Evolutionary conservation across 2,797 vertebrate species (phyloP), one percentile per base, ranked within the genome.

Genomic region (Cercopithecus neglectus): DNA sequence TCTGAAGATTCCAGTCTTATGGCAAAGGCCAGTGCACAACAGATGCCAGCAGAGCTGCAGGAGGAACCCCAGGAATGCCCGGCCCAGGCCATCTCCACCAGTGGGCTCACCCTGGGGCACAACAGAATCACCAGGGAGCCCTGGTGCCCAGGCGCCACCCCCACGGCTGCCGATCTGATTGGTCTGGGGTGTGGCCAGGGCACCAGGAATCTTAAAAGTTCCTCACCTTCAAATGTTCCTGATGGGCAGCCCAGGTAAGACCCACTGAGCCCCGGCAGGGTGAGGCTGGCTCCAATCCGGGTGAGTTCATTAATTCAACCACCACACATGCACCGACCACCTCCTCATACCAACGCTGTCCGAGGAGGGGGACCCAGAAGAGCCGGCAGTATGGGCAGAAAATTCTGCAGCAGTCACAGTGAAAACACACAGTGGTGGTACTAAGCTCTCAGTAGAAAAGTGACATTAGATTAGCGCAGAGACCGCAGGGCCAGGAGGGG

Each of bases 401-500:
- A 5, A 10, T 1, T 2, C 57, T 3, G 57, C 39, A 22, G 13
- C 1, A 5, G 39, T 4, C 2, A 13, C 1, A 11, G 4, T 2
- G 8, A 5, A 24, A 1, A 30, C 7, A 2, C 24, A 8, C 2
- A 0, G 41, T 24, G 33, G 10, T 5, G 1, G 4, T 22, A 1
- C 5, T 28, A 36, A 12, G 17, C 11, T 9, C 64, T 5, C 0
- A 1, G 39, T 0, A 22, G 4, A n/a, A 6, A 1, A 16, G 55
- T 4, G 0, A 8, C 0, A 16, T 0, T 0, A 0, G 17, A 9
- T 12, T 0, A 7, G 36, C 0, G 0, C 0, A 0, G 44, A 24
- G 2, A 10, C 1, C 0, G 2, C 46, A 19, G 59, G 5, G 41
- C 44, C n/a, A 0, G 17, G 78, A 36, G 10, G 48, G 26, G 1